Conservation (phyloP, 92 coral and sea anemone species). For the Phenganax marumi region DNA sequence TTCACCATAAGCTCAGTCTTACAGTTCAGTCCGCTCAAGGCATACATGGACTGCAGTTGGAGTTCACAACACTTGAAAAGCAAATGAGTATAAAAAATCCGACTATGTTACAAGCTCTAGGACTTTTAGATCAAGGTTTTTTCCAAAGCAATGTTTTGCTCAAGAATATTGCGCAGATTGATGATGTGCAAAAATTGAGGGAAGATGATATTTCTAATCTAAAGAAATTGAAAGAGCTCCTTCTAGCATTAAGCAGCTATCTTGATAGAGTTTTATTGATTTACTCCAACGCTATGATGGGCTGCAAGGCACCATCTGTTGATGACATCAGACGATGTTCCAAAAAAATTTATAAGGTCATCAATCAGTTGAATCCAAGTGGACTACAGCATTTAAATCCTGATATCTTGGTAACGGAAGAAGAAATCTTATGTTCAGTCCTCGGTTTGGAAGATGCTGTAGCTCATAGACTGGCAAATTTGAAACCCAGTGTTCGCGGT, state of each 20-base stretch:
- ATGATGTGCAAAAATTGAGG: background rate
- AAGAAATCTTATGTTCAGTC: slow-evolving; percentile 7
- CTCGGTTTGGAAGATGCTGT: background rate
- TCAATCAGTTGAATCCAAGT: background rate
- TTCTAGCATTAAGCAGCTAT: no score
- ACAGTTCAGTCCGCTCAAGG: no score
- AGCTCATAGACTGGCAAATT: background rate
- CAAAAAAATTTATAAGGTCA: background rate
- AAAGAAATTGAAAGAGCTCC: no score
- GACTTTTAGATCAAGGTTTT: background rate
- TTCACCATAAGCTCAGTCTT: no score
- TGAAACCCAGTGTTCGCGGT: background rate
- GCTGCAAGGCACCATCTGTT: no score
- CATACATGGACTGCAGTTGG: background rate
- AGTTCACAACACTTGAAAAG: background rate
- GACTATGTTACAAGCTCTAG: background rate
- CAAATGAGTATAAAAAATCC: background rate
- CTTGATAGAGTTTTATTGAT: no score
- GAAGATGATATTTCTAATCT: no score
- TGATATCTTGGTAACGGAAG: background rate
- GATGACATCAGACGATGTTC: no score
- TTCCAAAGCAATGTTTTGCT: background rate
- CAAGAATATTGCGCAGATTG: background rate
- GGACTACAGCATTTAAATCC: background rate
- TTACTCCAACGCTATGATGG: no score